Evolutionary conservation across 2,797 vertebrate genomes (phyloP), one percentile per base, ranked within the genome.

Genomic region (Craterocephalus amniculus): DNA sequence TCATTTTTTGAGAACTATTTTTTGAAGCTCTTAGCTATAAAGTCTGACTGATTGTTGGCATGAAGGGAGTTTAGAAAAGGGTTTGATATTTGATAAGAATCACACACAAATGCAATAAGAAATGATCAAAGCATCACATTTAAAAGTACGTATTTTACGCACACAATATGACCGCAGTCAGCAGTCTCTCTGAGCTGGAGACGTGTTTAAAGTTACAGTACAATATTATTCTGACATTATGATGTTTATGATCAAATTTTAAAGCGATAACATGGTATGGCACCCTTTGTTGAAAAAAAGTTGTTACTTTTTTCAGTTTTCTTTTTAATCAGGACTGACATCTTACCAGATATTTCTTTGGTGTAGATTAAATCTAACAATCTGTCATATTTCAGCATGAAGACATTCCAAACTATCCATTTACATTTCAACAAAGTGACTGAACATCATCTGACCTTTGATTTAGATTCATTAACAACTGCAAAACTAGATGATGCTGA

Each of bases 231-330:
- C 14, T 27, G 52, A 67, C 54, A 34, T 43, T 38, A 13, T 14
- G 20, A 48, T 32, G 52, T 36, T 36, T 4, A 58, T n/a, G 35
- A 58, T 49, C n/a, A 4, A 34, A 31, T 56, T 52, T 67, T n/a
- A 45, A 62, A 38, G 13, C 38, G 43, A 57, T 68, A 7, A 12
- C 36, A 38, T 38, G 36, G 13, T 38, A 51, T 74, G 71, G 82
- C 85, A 67, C 74, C 80, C 80, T 71, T 77, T 80, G 65, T 67
- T 83, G 75, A 84, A 66, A 48, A 60, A 65, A 59, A 66, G 45
- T 22, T 65, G 60, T 38, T 83, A 71, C 72, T 73, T 72, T 80
- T 66, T 52, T 36, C 56, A 59, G 36, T 43, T 72, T 64, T 31
- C 10, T 22, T 40, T 51, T 62, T 8, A 38, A 57, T 62, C 26